Base-by-base conservation (phyloP, 2,113 vertebrate genomes). In the Tetraodon nigroviridis region DNA sequence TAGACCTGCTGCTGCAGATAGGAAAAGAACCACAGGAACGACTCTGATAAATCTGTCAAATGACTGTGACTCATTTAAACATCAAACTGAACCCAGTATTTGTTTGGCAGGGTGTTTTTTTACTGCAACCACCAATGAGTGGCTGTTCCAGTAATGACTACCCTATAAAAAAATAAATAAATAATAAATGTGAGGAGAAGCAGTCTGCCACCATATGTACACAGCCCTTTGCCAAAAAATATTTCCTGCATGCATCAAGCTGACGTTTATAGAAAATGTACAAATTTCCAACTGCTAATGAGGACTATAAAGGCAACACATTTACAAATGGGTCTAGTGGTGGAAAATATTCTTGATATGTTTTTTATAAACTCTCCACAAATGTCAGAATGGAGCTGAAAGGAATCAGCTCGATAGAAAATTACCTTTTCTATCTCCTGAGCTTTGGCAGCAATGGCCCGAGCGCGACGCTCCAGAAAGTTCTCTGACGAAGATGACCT, bases 371-470 rank as follows among this genome's bases (percentile, higher is more conserved):
- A 29, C 27, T 12, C 46, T 48, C 13, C 42, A 40, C 41, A 20
- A 40, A 20, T 14, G 11, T 37, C 2, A 37, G 12, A 37, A 37
- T 12, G 1, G 8, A 37, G 12, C 32, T 12, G 12, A 11, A 27
- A 27, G 24, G 5, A 27, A 3, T 2, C 24, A 27, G 24, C 32
- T 8, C 2, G 32, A 37, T 37, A 10, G 8, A 54, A 3, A 16
- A 12, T 37, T 74, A 98, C 97, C 94, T 96, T 93, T 69, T 98
- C 95, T 46, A 99, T 98, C 67, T 98, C 96, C 82, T 90, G 92
- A 51, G 94, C 96, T 87, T 98, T 99, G 55, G 89, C 74, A 55
- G 93, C 89, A 77, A 98, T 97, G 69, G 94, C 93, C 81, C 90
- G 86, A 55, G 93, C 91, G 58, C 96, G 91, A 32, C 82, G 89